Percentiles rank a stretch among this genome's conserved stretches.
Conservation (phyloP, 1,140 invertebrate genomes). For the Drosophila mojavensis region DNA sequence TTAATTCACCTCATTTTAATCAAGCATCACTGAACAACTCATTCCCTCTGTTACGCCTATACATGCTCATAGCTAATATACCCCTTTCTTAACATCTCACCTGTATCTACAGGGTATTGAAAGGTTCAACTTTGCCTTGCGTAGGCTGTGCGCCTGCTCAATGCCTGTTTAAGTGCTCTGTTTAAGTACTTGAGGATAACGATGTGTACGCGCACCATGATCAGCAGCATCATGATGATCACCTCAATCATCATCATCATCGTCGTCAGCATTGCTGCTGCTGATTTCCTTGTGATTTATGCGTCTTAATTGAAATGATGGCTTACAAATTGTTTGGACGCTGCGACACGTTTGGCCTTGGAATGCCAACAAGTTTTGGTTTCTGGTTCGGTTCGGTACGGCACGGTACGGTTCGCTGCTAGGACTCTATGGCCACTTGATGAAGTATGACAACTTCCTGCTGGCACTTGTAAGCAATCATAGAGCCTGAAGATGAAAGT, state of each 20-base stretch:
- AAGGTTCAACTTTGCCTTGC: conserved; percentile 48
- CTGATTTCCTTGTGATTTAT: conserved; percentile 78
- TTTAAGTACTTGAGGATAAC: conserved; percentile 75
- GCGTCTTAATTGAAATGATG: conserved; percentile 82
- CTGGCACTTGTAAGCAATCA: conserved; percentile 5
- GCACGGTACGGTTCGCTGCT: conserved; percentile 1
- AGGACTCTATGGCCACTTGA: conserved; percentile 27
- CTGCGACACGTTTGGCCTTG: conserved; percentile 43
- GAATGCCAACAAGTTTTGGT: conserved; percentile 31
- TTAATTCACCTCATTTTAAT: too few relatives aligned
- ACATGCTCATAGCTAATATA: not conserved
- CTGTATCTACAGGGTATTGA: conserved; percentile 3
- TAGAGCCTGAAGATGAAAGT: not conserved
- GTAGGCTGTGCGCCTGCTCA: conserved; percentile 64
- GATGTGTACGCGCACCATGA: conserved; percentile 57
- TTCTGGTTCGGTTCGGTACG: conserved; percentile 29
- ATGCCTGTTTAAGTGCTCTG: conserved; percentile 61
- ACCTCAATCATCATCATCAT: conserved; percentile 19
- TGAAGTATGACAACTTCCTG: conserved; percentile 56
- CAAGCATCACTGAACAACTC: too few relatives aligned
- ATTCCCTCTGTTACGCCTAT: too few relatives aligned
- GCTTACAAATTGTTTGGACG: conserved; percentile 75
- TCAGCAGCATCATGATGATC: conserved; percentile 43
- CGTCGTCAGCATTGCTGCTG: conserved; percentile 52
- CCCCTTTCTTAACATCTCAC: not conserved